Base-by-base conservation (phyloP, 2,113 vertebrate genomes). In the Rhynchopsitta pachyrhyncha region DNA sequence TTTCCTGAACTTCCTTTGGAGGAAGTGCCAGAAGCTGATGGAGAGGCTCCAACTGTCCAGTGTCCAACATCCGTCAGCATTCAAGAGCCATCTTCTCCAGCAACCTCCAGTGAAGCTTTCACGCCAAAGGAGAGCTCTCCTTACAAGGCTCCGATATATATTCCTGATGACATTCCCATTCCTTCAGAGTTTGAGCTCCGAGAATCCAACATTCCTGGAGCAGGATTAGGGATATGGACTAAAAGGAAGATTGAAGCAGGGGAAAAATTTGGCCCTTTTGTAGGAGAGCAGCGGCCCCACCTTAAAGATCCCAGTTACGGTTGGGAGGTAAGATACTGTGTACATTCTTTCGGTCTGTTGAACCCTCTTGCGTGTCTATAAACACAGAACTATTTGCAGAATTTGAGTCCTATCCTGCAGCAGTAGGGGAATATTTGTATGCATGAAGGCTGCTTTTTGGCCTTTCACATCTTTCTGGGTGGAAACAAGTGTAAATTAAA, bases 111-210 rank as follows among this genome's bases (percentile, higher is more conserved):
- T 0, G 98, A 99, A 57, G 98, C 97, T 17, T 97, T 98, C 83
- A 99, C 99, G 2, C 98, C 98, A 16, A 98, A 97, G 81, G 98
- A 99, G 68, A 97, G 97, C 82, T 98, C 98, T 81, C 98, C 98
- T 83, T 98, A 99, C 97, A 98, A 97, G 94, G 98, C 97, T 86
- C 98, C 97, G 2, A 98, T 98, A 92, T 99, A 98, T 90, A 98
- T 98, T 70, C 97, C 98, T 3, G 99, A 99, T 88, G 98, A 99
- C 85, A 96, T 99, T 91, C 97, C 98, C 59, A 97, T 99, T 95
- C 99, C 99, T 86, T 97, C 98, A 86, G 99, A 99, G 91, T 99
- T 99, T 96, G 99, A 99, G 90, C 98, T 99, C 73, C 98, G 99
- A 85, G 98, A 99, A 96, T 99, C 99, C 57, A 98, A 93, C 53